phyloP scores from a whole-genome alignment of 1,140 invertebrate genomes.

The Zaprionus camerounensis region DNA sequence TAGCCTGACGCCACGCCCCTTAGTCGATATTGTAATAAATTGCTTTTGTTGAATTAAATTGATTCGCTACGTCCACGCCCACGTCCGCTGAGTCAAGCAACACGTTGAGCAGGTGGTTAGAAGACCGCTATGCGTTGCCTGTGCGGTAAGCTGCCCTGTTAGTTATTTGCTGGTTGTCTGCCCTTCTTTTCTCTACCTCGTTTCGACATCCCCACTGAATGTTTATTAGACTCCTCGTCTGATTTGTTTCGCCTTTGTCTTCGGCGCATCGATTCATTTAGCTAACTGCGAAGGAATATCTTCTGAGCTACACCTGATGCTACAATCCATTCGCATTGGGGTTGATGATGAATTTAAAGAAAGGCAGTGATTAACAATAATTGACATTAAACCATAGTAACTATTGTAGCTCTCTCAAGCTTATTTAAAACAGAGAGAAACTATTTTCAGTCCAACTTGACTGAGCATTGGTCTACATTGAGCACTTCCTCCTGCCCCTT shows the following conservation, averaged over 20 bases:
- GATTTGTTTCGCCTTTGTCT: conserved; percentile 51
- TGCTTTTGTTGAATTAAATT: conserved; percentile 81
- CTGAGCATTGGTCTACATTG: background rate
- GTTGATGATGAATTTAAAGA: background rate
- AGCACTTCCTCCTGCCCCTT: background rate
- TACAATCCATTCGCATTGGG: background rate
- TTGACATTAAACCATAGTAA: background rate
- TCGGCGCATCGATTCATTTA: background rate
- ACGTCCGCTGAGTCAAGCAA: conserved; percentile 20
- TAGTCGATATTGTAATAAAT: conserved; percentile 72
- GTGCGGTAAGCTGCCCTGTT: conserved; percentile 30
- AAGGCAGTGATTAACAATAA: background rate
- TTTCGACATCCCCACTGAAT: conserved; percentile 42
- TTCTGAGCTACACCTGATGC: background rate
- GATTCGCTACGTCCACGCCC: conserved; percentile 66
- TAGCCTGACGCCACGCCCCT: conserved; percentile 46
- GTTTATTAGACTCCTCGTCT: conserved; percentile 60
- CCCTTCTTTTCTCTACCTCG: background rate
- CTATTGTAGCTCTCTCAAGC: background rate
- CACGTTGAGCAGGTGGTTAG: background rate
- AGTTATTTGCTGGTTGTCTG: conserved; percentile 55
- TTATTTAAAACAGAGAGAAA: too few relatives aligned
- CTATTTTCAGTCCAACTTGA: too few relatives aligned
- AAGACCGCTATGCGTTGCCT: background rate
- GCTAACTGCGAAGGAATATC: background rate